Conservation (phyloP, 2,888 invertebrate genomes). For the Seladonia tumulorum region DNA sequence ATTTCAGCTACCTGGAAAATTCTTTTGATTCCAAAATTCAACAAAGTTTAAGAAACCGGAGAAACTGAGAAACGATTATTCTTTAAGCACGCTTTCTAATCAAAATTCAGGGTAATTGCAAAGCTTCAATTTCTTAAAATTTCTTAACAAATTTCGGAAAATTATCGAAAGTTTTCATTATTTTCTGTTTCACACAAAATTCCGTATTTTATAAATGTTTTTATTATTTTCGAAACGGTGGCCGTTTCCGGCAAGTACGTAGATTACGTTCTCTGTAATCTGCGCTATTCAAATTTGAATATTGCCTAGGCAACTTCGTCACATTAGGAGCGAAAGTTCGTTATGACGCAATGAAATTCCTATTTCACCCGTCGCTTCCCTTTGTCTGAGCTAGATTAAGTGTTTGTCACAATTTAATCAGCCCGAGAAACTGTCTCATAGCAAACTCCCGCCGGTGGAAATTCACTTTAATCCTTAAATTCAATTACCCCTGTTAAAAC, state of each 20-base stretch:
- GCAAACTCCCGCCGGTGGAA: background rate
- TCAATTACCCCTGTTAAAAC: background rate
- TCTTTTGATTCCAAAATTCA: no score
- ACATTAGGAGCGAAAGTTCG: background rate
- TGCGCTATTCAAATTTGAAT: background rate
- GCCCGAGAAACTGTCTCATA: background rate
- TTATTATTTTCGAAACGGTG: background rate
- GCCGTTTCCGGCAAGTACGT: background rate
- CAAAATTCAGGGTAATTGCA: no score
- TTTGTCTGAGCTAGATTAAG: background rate
- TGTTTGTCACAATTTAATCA: background rate
- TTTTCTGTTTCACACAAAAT: background rate
- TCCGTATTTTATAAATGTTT: background rate
- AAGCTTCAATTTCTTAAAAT: no score
- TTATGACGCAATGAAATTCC: background rate
- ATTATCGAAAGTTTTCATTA: background rate
- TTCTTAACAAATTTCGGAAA: no score
- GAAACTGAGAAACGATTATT: no score
- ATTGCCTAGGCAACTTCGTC: background rate
- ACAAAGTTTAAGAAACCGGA: no score
- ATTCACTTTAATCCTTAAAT: slow-evolving; percentile 9
- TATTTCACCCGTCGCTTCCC: no score
- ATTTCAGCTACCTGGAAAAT: no score
- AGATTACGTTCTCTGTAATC: background rate
- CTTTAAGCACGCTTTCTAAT: no score